phyloP scores from a whole-genome alignment of 2,113 vertebrate species.

The Rhineura floridana region DNA sequence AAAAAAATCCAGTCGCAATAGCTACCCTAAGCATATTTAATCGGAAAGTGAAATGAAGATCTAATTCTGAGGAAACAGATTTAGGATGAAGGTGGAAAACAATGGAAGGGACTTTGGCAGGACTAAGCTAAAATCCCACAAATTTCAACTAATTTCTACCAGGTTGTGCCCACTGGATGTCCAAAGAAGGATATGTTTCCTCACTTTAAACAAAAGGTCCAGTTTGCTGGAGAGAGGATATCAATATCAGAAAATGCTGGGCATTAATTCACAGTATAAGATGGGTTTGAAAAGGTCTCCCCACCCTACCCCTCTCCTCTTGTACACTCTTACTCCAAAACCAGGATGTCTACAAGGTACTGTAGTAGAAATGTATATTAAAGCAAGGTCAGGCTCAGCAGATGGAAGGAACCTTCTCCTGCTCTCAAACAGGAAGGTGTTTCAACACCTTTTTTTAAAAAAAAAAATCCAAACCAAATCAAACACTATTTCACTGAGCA shows the following conservation, averaged over 20 bases:
- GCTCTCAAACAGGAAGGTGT: neutral
- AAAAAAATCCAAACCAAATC: neutral
- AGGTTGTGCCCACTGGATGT: neutral
- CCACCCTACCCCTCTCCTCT: neutral
- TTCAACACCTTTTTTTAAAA: neutral
- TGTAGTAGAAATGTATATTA: neutral
- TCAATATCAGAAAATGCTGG: neutral
- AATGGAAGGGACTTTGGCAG: neutral
- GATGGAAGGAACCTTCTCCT: neutral
- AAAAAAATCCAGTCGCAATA: neutral
- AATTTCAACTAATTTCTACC: neutral
- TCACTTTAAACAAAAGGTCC: neutral
- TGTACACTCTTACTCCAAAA: neutral
- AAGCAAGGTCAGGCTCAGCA: neutral
- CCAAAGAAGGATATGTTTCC: neutral
- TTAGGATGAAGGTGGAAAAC: neutral
- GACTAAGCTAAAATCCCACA: neutral
- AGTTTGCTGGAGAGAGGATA: neutral
- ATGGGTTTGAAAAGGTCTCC: neutral
- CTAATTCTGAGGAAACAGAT: neutral
- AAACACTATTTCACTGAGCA: slow-evolving; percentile 3
- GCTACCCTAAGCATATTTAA: too few relatives aligned
- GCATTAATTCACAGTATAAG: neutral
- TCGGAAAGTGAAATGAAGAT: neutral
- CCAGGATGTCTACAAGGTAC: neutral